phyloP scores from a whole-genome alignment of 2,888 invertebrate genomes.

The Zootermopsis nevadensis region DNA sequence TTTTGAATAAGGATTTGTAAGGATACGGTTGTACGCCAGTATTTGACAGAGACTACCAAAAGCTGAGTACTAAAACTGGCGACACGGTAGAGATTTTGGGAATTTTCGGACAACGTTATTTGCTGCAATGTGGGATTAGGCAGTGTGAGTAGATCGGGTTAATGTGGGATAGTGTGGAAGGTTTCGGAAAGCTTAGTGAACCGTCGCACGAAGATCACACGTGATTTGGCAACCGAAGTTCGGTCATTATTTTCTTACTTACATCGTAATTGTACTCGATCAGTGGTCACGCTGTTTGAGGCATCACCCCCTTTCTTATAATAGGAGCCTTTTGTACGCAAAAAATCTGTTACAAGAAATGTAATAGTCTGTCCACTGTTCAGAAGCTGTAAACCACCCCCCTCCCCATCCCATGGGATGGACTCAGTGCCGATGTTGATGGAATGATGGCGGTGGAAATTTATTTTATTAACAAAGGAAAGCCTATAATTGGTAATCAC shows the following conservation, averaged over 20 bases:
- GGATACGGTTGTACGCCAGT: too few relatives aligned
- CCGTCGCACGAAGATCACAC: background rate
- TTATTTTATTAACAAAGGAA: background rate
- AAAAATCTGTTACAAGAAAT: conserved; percentile 10
- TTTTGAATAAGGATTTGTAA: too few relatives aligned
- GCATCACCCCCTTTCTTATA: background rate
- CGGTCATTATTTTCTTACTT: background rate
- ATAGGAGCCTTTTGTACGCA: background rate
- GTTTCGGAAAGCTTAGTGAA: background rate
- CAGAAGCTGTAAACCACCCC: background rate
- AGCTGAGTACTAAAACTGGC: too few relatives aligned
- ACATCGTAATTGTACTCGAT: background rate
- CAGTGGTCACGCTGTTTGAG: background rate
- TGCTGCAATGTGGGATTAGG: background rate
- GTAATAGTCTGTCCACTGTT: background rate
- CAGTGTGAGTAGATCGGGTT: background rate
- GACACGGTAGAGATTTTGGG: too few relatives aligned
- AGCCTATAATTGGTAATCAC: background rate
- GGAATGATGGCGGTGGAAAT: background rate
- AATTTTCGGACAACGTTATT: too few relatives aligned
- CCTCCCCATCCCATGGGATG: too few relatives aligned
- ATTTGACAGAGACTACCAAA: too few relatives aligned
- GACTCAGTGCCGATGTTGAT: background rate
- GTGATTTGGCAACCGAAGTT: background rate
- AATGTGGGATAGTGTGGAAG: background rate